Percentiles rank a stretch among this genome's conserved stretches.
Evolutionary conservation across 2,797 vertebrate genomes (phyloP).

Genomic region (Synanceia verrucosa): DNA sequence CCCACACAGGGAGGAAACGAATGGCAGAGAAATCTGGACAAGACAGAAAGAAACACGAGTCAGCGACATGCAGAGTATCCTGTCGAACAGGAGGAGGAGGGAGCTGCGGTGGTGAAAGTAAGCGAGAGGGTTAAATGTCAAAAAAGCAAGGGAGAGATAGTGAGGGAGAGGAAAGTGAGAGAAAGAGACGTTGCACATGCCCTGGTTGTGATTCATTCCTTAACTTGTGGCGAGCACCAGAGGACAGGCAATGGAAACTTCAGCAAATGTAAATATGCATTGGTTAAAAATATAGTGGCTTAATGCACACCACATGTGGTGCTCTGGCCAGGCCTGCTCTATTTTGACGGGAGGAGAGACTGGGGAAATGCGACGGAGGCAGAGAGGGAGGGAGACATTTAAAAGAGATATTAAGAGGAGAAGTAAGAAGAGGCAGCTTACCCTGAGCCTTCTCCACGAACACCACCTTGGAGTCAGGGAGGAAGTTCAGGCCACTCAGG

Average conservation of each 20-base stretch:
- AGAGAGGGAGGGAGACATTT: conserved; percentile 42
- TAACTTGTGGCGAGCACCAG: conserved; percentile 82
- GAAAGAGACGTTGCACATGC: conserved; percentile 78
- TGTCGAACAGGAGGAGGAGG: conserved; percentile 12
- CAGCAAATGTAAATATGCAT: conserved; percentile 88
- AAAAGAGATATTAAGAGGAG: conserved; percentile 59
- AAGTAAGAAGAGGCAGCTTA: conserved; percentile 74
- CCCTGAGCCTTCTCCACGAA: conserved; percentile 99
- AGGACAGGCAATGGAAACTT: conserved; percentile 88
- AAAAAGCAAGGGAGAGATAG: conserved; percentile 40
- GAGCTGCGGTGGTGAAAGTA: conserved; percentile 24
- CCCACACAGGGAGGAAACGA: conserved; percentile 60
- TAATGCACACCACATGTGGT: conserved; percentile 89
- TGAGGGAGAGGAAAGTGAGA: conserved; percentile 57
- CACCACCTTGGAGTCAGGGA: conserved; percentile 97
- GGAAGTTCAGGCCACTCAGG: conserved; percentile 95
- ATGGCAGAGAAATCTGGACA: conserved; percentile 24
- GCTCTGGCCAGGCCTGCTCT: conserved; percentile 78
- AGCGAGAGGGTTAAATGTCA: conserved; percentile 58
- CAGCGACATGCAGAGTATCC: conserved; percentile 22
- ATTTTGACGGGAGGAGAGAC: conserved; percentile 83
- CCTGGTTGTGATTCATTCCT: conserved; percentile 85
- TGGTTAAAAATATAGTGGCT: conserved; percentile 89
- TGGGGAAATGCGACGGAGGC: conserved; percentile 49
- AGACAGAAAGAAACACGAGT: conserved; percentile 44